Evolutionary conservation across 2,797 vertebrate species (phyloP).

Genomic region (Erethizon dorsatum): DNA sequence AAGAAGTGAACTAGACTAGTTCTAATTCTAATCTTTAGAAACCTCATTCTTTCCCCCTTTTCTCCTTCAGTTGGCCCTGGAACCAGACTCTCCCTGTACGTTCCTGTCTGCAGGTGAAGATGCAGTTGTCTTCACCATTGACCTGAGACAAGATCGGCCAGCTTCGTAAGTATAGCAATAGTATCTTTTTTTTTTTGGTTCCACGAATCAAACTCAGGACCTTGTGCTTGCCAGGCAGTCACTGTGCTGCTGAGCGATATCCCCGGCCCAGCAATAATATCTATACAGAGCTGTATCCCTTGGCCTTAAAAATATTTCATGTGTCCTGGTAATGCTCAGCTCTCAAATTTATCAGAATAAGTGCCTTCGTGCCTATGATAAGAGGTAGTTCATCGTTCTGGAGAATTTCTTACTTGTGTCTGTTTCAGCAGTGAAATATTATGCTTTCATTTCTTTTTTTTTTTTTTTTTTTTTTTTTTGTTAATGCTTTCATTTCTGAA

Average conservation of each 20-base stretch:
- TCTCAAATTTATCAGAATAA: neutral
- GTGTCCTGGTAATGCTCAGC: neutral
- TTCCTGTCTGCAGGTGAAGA: conserved; percentile 98
- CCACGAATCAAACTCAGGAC: too few species aligned
- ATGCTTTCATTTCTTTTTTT: conserved; percentile 8
- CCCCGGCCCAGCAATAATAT: neutral
- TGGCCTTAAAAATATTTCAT: conserved; percentile 4
- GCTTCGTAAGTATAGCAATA: conserved; percentile 93
- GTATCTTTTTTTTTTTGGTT: too few species aligned
- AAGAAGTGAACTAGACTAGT: neutral
- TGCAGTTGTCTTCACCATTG: conserved; percentile 97
- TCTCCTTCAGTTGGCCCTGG: conserved; percentile 94
- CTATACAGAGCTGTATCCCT: conserved; percentile 11
- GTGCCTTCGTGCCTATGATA: neutral
- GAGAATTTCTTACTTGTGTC: conserved; percentile 10
- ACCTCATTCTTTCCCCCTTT: conserved; percentile 53
- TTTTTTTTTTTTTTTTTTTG: neutral
- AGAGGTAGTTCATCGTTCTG: neutral
- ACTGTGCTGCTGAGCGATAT: too few species aligned
- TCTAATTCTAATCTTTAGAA: conserved; percentile 36
- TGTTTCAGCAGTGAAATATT: conserved; percentile 42
- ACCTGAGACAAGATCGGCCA: conserved; percentile 95
- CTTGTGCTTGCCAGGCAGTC: too few species aligned
- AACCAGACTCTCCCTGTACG: conserved; percentile 97
- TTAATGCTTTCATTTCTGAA: conserved; percentile 31